Evolutionary conservation across 2,797 vertebrate genomes (phyloP).

Genomic region (Pyrocephalus nanus): DNA sequence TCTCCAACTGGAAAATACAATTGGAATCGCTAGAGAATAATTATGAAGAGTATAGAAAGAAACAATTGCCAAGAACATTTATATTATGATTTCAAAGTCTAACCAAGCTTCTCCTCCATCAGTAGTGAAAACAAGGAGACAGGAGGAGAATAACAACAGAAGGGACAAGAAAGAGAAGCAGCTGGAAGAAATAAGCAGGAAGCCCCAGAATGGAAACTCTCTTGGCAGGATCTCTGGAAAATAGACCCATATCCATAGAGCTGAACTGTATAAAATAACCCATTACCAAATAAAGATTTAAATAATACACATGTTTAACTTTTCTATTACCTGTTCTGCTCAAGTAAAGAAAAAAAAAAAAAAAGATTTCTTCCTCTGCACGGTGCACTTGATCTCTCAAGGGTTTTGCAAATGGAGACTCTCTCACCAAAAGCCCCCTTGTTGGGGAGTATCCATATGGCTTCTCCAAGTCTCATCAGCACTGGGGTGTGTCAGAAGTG

Average conservation of each 20-base stretch:
- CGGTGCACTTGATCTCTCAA: not conserved
- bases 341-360: not conserved
- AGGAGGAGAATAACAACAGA: conserved; percentile 64
- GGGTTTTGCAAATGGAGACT: not conserved
- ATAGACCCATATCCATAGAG: conserved; percentile 23
- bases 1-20: conserved; percentile 16
- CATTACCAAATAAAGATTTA: conserved; percentile 18
- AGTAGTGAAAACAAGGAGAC: conserved; percentile 53
- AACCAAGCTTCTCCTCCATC: conserved; percentile 11
- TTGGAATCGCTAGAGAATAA: not conserved
- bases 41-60: conserved; percentile 47
- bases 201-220: conserved; percentile 61
- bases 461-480: not conserved
- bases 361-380: not conserved
- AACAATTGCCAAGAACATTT: conserved; percentile 58
- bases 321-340: not conserved
- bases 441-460: not conserved
- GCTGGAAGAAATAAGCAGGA: conserved; percentile 70
- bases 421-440: not conserved
- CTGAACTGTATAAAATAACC: conserved; percentile 32
- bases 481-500: not conserved
- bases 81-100: conserved; percentile 43
- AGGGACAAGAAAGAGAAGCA: conserved; percentile 66
- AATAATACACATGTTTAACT: not conserved
- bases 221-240: conserved; percentile 64